Evolutionary conservation across 2,888 invertebrate species (phyloP), one percentile per base, ranked within the genome.

Genomic region (Gonocerus acuteangulatus): DNA sequence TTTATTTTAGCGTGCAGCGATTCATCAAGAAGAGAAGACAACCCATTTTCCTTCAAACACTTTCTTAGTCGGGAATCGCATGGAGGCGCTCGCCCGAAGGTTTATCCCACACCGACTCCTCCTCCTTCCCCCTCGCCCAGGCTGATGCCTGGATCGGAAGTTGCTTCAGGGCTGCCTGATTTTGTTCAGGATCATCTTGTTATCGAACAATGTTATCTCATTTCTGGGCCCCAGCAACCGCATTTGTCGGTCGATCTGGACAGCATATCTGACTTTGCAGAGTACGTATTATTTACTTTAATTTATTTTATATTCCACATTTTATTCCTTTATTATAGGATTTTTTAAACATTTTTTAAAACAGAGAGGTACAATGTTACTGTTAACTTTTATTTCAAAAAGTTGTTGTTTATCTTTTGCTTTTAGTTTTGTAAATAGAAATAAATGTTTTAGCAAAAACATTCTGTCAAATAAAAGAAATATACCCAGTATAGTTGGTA

Each of bases 151-250:
- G 65, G 65, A 13, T 65, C 69, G 11, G 70, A 71, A 48, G 62
- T 70, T 49, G 65, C 70, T n/a, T 70, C 69, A 19, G 68, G 67
- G 4, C 65, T 71, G 16, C 91, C 91, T 0, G 91, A 91, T 73
- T 91, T 91, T 75, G 91, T 92, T 56, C 91, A 91, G 73, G 91
- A 91, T 74, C 91, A 91, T 74, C 80, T 90, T 73, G 80, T 89
- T 68, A 84, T 90, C 39, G 88, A 88, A 71, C 86, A 89, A 69
- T 83, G 84, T 65, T 86, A 84, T 73, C 76, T 85, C 69, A 73
- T 72, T 56, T 51, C 65, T 67, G 16, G 65, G 47, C 79, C 79
- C 44, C 71, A 70, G 69, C 77, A 79, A 45, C 75, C 77, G 67
- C 75, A 76, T 27, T 76, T 79, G 69, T 78, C 80, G 48, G 77